A percentile compares a stretch with the other conserved stretches of the same genome.
Evolutionary conservation across 2,113 vertebrate genomes (phyloP).

Genomic region (Trematocara macrostoma): DNA sequence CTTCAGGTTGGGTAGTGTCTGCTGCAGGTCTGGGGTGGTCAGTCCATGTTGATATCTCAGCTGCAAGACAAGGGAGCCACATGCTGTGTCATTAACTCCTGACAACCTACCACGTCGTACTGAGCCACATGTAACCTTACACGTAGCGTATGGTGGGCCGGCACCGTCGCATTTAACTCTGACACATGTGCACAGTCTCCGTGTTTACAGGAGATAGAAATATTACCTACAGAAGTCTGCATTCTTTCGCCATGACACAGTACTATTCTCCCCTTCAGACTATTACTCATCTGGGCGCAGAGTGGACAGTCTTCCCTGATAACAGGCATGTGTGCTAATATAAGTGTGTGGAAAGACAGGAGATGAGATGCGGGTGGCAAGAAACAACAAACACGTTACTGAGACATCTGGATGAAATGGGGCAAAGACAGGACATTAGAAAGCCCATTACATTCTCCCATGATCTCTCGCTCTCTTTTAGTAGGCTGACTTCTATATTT

Average conservation of each 20-base stretch:
- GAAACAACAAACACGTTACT: slow-evolving; percentile 13
- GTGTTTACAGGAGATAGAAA: slow-evolving; percentile 24
- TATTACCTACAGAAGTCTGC: slow-evolving; percentile 21
- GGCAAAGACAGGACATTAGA: not conserved
- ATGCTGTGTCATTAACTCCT: slow-evolving; percentile 21
- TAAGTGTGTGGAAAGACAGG: slow-evolving; percentile 49
- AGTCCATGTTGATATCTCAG: slow-evolving; percentile 93
- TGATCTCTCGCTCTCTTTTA: not conserved
- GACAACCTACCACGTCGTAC: not conserved
- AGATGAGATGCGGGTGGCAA: slow-evolving; percentile 35
- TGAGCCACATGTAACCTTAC: not conserved
- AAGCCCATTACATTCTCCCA: not conserved
- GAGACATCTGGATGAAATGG: slow-evolving; percentile 45
- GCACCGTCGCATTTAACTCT: not conserved
- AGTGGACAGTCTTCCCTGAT: slow-evolving; percentile 47
- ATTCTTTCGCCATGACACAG: slow-evolving; percentile 54
- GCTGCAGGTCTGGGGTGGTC: slow-evolving; percentile 92
- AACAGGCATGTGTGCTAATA: slow-evolving; percentile 42
- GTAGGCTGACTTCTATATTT: slow-evolving; percentile 1
- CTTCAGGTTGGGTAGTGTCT: slow-evolving; percentile 97
- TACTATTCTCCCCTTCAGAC: slow-evolving; percentile 19
- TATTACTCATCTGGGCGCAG: slow-evolving; percentile 52
- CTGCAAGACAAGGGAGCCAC: slow-evolving; percentile 66
- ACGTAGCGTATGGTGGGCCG: not conserved
- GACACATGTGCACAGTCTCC: slow-evolving; percentile 4